Conservation (phyloP, 1,140 invertebrate species). For the Lordiphosa clarofinis region DNA sequence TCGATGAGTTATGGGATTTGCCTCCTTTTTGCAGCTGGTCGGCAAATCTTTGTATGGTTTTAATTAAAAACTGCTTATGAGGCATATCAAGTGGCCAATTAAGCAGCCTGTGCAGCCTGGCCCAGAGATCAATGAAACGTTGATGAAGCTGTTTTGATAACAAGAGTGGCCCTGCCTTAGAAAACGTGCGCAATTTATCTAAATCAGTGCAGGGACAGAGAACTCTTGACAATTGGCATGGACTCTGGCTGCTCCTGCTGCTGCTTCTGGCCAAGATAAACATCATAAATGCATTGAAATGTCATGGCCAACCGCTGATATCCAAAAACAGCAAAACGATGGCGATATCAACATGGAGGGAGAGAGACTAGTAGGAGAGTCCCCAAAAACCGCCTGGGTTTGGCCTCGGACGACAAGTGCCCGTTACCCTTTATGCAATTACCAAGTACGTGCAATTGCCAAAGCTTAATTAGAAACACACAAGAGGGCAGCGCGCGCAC, state of each 20-base stretch:
- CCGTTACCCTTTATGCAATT: conserved; percentile 72
- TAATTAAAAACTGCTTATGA: conserved; percentile 62
- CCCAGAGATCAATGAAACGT: conserved; percentile 60
- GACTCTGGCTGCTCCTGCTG: conserved; percentile 22
- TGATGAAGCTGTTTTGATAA: conserved; percentile 58
- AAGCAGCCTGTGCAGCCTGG: conserved; percentile 36
- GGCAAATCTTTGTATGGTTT: conserved; percentile 53
- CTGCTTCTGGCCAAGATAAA: conserved; percentile 54
- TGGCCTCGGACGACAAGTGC: conserved; percentile 43
- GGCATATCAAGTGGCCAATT: conserved; percentile 58
- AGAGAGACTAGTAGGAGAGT: too few relatives aligned
- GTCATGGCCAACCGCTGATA: conserved; percentile 75
- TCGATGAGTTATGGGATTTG: conserved; percentile 53
- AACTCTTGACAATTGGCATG: conserved; percentile 65
- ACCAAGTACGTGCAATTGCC: conserved; percentile 66
- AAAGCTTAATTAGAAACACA: conserved; percentile 65
- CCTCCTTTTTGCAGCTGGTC: conserved; percentile 28
- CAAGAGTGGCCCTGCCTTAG: conserved; percentile 55
- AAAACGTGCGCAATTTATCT: conserved; percentile 78
- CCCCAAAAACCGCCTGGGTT: conserved; percentile 14
- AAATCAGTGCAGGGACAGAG: conserved; percentile 66
- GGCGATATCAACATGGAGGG: conserved; percentile 1
- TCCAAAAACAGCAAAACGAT: conserved; percentile 42
- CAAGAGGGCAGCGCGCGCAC: conserved; percentile 30
- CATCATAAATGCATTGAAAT: conserved; percentile 79